Conservation (phyloP, 2,797 vertebrate species). For the Pangasius krempfi region DNA sequence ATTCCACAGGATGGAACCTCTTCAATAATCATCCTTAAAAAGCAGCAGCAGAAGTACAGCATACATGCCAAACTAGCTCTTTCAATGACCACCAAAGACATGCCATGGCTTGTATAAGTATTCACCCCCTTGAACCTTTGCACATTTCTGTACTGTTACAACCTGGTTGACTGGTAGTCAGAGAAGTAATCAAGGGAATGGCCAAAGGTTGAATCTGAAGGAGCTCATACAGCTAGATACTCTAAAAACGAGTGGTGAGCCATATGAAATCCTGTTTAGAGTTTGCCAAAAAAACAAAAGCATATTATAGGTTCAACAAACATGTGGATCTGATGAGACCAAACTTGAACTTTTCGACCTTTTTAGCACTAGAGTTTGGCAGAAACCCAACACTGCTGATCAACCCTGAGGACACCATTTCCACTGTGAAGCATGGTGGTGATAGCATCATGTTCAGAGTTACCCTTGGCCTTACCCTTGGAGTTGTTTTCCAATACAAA, state of each 20-base stretch:
- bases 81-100: neutral
- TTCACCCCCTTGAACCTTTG: neutral
- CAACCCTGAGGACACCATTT: neutral
- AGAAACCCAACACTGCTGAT: neutral
- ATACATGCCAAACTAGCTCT: neutral
- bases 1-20: constrained; percentile 7
- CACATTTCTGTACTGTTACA: neutral
- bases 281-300: neutral
- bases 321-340: no score
- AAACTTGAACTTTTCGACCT: neutral
- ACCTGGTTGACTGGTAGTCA: neutral
- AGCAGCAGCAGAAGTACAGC: neutral
- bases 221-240: neutral
- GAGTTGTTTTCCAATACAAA: no score
- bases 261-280: neutral
- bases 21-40: constrained; percentile 3
- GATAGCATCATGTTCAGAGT: neutral
- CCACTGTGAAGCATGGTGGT: neutral
- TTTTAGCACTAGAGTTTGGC: neutral
- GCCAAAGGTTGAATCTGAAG: neutral
- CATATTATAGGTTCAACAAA: neutral
- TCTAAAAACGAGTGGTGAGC: neutral
- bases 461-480: neutral
- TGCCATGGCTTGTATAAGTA: neutral
- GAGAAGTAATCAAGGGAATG: neutral